Conservation (phyloP, 2,888 invertebrate genomes). For the Argyresthia goedartella region DNA sequence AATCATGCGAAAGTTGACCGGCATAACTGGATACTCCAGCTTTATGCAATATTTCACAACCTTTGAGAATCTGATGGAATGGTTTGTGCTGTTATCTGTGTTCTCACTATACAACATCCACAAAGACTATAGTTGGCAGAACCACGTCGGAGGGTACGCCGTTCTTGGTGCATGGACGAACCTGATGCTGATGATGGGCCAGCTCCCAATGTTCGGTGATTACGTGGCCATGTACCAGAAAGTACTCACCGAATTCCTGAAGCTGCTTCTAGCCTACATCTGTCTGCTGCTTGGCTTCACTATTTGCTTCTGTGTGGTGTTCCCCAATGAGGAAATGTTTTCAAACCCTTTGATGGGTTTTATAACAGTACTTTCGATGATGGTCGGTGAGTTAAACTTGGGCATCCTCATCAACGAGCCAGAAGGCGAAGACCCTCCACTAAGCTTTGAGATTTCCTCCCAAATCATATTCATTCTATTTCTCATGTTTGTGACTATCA, state of each 20-base stretch:
- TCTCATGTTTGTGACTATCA: conserved; percentile 86
- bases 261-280: conserved; percentile 84
- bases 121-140: conserved; percentile 86
- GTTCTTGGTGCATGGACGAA: conserved; percentile 90
- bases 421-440: conserved; percentile 77
- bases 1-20: conserved; percentile 82
- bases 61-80: conserved; percentile 87
- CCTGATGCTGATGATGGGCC: conserved; percentile 90
- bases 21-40: conserved; percentile 84
- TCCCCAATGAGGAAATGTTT: conserved; percentile 85
- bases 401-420: conserved; percentile 81
- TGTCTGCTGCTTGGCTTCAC: conserved; percentile 88
- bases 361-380: conserved; percentile 88
- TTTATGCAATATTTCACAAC: conserved; percentile 84
- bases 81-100: conserved; percentile 87
- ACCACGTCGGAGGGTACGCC: conserved; percentile 88
- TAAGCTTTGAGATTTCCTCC: conserved; percentile 81
- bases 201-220: conserved; percentile 88
- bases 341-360: conserved; percentile 87
- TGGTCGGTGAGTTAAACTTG: conserved; percentile 87
- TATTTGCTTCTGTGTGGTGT: conserved; percentile 89
- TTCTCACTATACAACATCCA: conserved; percentile 85
- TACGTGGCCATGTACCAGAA: conserved; percentile 93
- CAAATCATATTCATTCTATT: conserved; percentile 86
- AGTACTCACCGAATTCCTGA: conserved; percentile 86